Evolutionary conservation across 2,113 vertebrate species (phyloP).

Genomic region (Lophotis ruficrista): DNA sequence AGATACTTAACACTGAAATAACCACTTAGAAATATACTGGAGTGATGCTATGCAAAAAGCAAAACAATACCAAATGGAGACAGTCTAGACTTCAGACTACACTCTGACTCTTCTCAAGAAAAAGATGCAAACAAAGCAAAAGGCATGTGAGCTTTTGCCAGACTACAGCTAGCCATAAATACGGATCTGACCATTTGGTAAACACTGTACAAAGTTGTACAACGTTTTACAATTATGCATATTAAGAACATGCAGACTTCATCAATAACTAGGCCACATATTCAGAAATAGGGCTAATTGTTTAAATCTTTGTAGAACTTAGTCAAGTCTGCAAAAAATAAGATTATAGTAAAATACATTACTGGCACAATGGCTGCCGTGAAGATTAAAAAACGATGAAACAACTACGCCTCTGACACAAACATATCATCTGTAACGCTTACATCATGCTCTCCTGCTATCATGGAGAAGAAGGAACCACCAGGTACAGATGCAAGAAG

Average conservation of each 20-base stretch:
- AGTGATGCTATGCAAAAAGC: not conserved
- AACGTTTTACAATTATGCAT: not conserved
- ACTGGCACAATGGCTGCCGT: not conserved
- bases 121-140: not conserved
- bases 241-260: not conserved
- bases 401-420: not conserved
- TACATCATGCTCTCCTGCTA: not conserved
- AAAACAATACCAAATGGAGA: not conserved
- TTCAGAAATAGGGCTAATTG: not conserved
- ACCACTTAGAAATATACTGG: not conserved
- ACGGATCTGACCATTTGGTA: not conserved
- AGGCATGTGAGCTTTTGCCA: not conserved
- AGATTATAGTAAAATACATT: not conserved
- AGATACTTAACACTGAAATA: not conserved
- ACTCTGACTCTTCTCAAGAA: not conserved
- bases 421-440: not conserved
- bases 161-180: not conserved
- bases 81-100: not conserved
- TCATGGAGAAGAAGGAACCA: not conserved
- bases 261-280: not conserved
- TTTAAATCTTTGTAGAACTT: not conserved
- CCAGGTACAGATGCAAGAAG: not conserved
- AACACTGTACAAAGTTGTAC: accelerated
- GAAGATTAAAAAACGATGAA: not conserved
- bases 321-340: not conserved